These are phyloP conservation scores for Caenorhabditis tropicalis DNA, from an alignment of 1,140 invertebrate species.

Conservation along the genomic window DNA sequence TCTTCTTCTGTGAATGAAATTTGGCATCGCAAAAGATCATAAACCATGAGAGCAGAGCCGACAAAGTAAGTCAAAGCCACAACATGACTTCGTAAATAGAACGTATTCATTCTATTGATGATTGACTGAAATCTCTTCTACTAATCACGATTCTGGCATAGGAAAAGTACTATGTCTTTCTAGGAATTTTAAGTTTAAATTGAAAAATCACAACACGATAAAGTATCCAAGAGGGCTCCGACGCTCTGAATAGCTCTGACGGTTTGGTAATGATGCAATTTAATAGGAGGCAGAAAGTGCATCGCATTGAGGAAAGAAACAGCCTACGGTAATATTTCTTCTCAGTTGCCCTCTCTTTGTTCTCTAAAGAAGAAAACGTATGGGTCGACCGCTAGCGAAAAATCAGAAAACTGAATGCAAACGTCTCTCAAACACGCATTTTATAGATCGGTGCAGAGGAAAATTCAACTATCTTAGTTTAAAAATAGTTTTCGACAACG, in stretches of 20 bases:
- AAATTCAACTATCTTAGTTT: no score
- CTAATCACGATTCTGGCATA: no score
- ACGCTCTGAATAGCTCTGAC: no score
- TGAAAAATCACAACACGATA: no score
- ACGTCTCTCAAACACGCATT: not conserved
- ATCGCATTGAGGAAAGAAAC: not conserved
- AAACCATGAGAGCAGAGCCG: not conserved
- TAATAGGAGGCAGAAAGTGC: not conserved
- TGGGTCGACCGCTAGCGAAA: not conserved
- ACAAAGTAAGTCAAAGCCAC: not conserved
- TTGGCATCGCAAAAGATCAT: not conserved
- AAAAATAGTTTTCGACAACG: no score
- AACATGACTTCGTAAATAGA: not conserved
- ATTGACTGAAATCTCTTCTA: not conserved
- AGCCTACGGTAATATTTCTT: not conserved
- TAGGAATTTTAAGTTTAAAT: no score
- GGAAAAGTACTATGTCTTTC: no score
- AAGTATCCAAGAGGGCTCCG: no score
- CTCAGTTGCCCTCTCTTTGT: constrained; percentile 5
- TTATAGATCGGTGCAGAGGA: no score
- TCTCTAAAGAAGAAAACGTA: not conserved
- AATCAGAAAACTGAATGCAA: not conserved
- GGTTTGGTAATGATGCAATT: constrained; percentile 28
- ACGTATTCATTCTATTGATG: not conserved
- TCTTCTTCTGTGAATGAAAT: not conserved